Base-by-base conservation (phyloP, 2,888 invertebrate genomes). In the Icerya purchasi region DNA sequence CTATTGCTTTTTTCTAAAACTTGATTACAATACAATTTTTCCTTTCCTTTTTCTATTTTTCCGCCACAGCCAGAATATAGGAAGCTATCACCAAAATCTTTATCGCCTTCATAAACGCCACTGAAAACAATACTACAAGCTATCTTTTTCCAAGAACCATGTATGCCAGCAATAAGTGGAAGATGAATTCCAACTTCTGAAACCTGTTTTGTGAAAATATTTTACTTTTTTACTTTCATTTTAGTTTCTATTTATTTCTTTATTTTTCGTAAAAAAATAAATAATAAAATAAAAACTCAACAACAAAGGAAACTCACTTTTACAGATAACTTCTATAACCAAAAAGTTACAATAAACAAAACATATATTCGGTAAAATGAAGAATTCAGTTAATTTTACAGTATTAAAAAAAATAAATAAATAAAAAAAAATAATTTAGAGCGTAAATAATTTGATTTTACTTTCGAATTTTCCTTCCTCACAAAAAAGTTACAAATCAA, bases 21-120 rank as follows among this genome's bases (percentile, higher is more conserved):
- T 69, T 89, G 89, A 57, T 77, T 81, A 0, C 82, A 84, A 0
- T 84, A 84, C 51, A 88, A 75, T 69, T 86, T 87, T 69, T 88
- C 88, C 2, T 87, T 86, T 1, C 84, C 83, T 1, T 88, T 73
- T 70, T 88, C 86, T n/a, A n/a, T n/a, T 8, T 88, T 74, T 0
- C 89, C 89, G 3, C 89, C 89, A 65, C 86, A 84, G 23, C 88
- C 89, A 0, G 87, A 87, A 70, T 88, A 89, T 1, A 80, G 78
- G 70, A 89, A 87, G 69, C 84, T 81, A 55, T 82, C 77, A 0
- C 89, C 89, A 63, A 83, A 72, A 69, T 90, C 89, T 20, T 80
- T 75, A 69, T 89, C 88, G 68, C 87, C 88, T 70, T 86, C 87
- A 67, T 89, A 89, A 0, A 87, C 87, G 19, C 88, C 87, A 68